Evolutionary conservation across 2,113 vertebrate genomes (phyloP).

Genomic region (Actenoides hombroni): DNA sequence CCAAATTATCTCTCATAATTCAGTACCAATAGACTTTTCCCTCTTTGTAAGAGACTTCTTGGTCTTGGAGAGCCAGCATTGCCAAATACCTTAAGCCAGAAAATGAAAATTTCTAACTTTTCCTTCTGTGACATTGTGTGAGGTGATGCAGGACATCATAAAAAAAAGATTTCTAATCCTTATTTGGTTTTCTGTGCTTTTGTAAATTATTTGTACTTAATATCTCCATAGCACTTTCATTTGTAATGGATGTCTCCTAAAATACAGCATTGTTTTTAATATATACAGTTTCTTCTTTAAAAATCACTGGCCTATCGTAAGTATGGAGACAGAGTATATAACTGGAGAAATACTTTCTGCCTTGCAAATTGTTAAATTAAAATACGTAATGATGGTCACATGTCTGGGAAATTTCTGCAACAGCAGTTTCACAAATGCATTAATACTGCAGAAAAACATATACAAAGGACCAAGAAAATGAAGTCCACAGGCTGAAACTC

Average conservation of each 20-base stretch:
- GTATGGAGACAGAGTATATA: not conserved
- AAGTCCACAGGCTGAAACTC: not conserved
- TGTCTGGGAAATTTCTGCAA: not conserved
- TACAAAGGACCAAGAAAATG: not conserved
- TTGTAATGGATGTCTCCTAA: not conserved
- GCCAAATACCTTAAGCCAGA: not conserved
- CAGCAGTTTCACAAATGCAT: not conserved
- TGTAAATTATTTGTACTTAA: not conserved
- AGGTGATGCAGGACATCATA: not conserved
- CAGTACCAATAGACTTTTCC: not conserved
- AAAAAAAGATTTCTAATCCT: not conserved
- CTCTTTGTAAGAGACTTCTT: not conserved
- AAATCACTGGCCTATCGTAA: not conserved
- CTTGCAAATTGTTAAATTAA: not conserved
- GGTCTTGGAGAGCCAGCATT: not conserved
- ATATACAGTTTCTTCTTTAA: not conserved
- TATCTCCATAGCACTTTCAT: not conserved
- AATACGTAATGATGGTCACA: not conserved
- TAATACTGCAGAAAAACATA: not conserved
- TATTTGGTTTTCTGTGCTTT: not conserved
- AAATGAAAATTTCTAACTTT: not conserved
- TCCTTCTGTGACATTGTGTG: not conserved
- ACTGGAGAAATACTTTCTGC: not conserved
- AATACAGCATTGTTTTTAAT: not conserved
- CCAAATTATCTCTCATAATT: accelerated